phyloP scores from a whole-genome alignment of 2,797 vertebrate species.

The Kryptolebias ocellatus region DNA sequence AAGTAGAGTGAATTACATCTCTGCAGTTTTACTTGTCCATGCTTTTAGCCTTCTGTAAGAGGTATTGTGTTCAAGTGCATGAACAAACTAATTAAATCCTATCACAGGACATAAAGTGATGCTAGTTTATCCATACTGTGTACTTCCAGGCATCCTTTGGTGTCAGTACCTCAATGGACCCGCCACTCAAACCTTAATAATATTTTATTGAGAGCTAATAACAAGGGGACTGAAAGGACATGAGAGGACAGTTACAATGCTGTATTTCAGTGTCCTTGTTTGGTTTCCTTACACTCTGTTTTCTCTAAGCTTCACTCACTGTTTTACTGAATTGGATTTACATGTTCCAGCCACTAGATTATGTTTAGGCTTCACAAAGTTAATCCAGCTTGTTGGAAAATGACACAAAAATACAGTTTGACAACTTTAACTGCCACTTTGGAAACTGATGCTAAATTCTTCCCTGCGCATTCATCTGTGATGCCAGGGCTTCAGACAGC shows the following conservation, averaged over 20 bases:
- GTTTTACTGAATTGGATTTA: not conserved
- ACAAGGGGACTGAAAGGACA: not conserved
- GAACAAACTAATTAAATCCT: not conserved
- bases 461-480: not conserved
- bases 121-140: not conserved
- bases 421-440: not conserved
- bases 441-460: slow-evolving; percentile 1
- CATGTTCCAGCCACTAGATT: not conserved
- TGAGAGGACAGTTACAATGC: not conserved
- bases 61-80: not conserved
- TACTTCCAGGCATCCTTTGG: not conserved
- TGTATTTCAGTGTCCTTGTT: not conserved
- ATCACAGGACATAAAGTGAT: not conserved
- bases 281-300: not conserved
- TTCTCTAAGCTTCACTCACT: not conserved
- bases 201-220: slow-evolving; percentile 4
- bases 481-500: too few species aligned
- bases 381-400: not conserved
- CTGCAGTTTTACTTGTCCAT: too few species aligned
- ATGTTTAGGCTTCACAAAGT: not conserved
- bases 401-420: not conserved
- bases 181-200: not conserved
- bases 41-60: not conserved
- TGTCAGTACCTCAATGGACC: not conserved
- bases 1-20: not conserved